phyloP scores from a whole-genome alignment of 2,113 vertebrate genomes.

The Crotalus viridis region DNA sequence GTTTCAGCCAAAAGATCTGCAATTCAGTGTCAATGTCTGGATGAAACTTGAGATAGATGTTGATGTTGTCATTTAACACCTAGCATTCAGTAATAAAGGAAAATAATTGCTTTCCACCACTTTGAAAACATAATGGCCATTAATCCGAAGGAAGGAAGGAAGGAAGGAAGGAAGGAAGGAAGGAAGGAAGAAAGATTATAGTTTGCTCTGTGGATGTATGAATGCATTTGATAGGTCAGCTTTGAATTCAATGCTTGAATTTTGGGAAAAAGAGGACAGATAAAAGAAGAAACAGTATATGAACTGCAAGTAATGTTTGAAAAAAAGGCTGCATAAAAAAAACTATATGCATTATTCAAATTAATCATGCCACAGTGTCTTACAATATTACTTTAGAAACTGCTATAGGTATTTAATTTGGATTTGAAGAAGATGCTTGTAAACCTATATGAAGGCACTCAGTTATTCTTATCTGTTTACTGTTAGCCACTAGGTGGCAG shows the following conservation, averaged over 20 bases:
- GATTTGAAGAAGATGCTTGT: not conserved
- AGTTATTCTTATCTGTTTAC: not conserved
- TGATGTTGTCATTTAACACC: not conserved
- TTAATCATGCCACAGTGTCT: not conserved
- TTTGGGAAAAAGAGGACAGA: not conserved
- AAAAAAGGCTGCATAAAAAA: not conserved
- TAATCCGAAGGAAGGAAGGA: not conserved
- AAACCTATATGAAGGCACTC: not conserved
- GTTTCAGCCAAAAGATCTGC: not conserved
- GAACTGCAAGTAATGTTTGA: not conserved
- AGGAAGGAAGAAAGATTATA: not conserved
- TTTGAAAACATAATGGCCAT: not conserved
- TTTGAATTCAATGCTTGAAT: not conserved
- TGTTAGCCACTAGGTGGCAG: conserved; percentile 14
- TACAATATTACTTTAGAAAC: not conserved
- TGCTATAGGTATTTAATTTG: not conserved
- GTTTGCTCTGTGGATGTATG: not conserved
- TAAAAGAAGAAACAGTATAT: too few relatives aligned
- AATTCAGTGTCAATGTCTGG: not conserved
- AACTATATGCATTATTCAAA: not conserved
- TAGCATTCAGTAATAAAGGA: not conserved
- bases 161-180: not conserved
- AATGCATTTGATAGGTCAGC: not conserved
- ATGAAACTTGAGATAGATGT: not conserved
- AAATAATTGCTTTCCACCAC: not conserved